Percentiles rank a stretch among this genome's conserved stretches.
Conservation (phyloP, 1,140 invertebrate species). For the Chironomus tepperi region DNA sequence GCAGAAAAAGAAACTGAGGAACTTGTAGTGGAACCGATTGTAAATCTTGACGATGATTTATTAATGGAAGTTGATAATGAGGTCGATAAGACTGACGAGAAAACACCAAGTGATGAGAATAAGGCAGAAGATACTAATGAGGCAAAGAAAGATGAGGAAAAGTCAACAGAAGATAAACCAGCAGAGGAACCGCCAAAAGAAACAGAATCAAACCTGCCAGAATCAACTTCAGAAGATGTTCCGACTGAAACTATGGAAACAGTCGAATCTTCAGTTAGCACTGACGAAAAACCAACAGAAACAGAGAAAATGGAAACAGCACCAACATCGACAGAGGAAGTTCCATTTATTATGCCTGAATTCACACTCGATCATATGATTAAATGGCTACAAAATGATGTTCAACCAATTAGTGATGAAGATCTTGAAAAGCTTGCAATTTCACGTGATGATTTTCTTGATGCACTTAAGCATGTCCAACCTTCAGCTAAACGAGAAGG, state of each 20-base stretch:
- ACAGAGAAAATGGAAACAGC: neutral
- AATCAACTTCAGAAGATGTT: constrained; percentile 27
- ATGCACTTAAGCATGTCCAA: constrained; percentile 71
- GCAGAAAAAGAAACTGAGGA: constrained; percentile 25
- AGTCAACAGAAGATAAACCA: constrained; percentile 25
- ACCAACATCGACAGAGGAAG: neutral
- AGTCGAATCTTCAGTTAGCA: neutral
- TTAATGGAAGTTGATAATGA: constrained; percentile 21
- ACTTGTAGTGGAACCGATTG: constrained; percentile 26
- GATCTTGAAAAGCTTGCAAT: constrained; percentile 49
- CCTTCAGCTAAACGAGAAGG: constrained; percentile 95
- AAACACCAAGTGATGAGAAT: neutral
- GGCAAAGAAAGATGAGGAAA: constrained; percentile 26
- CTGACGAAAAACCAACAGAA: neutral
- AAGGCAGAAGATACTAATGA: neutral
- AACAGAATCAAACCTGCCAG: constrained; percentile 20
- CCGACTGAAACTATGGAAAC: neutral
- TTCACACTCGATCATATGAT: constrained; percentile 38
- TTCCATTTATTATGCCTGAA: too few relatives aligned
- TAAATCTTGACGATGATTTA: constrained; percentile 24
- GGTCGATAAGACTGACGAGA: neutral
- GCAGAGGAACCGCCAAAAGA: constrained; percentile 29
- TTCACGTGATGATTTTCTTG: constrained; percentile 63
- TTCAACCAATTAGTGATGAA: constrained; percentile 26
- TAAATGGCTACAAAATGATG: constrained; percentile 46